These are phyloP conservation scores for Ylistrum balloti DNA, from an alignment of 1,140 invertebrate genomes.

Conservation along the genomic window DNA sequence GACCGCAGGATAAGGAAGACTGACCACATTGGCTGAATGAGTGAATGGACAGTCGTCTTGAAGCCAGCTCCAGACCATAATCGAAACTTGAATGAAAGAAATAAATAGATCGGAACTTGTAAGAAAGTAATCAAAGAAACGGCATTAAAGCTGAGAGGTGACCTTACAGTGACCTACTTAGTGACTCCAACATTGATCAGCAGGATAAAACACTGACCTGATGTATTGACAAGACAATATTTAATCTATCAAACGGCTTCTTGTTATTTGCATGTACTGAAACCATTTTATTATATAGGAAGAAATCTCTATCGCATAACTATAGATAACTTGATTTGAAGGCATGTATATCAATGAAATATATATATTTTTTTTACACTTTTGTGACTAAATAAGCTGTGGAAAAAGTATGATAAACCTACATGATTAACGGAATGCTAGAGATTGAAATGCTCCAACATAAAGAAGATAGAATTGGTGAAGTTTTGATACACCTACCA, in stretches of 20 bases:
- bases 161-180: not conserved
- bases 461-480: too few relatives aligned
- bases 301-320: too few relatives aligned
- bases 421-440: too few relatives aligned
- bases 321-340: too few relatives aligned
- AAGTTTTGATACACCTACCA: too few relatives aligned
- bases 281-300: too few relatives aligned
- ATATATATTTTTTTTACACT: too few relatives aligned
- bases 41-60: not conserved
- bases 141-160: not conserved
- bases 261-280: too few relatives aligned
- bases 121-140: not conserved
- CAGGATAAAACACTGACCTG: not conserved
- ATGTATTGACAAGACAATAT: not conserved
- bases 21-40: not conserved
- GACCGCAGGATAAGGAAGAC: not conserved
- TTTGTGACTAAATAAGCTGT: too few relatives aligned
- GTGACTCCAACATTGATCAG: not conserved
- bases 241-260: not conserved
- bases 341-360: too few relatives aligned
- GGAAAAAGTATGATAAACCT: too few relatives aligned
- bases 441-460: too few relatives aligned
- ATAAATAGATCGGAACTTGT: not conserved
- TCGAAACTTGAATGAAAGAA: not conserved
- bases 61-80: not conserved